Evolutionary conservation across 2,113 vertebrate species (phyloP), one percentile per base, ranked within the genome.

Genomic region (Psittacara wagleri): DNA sequence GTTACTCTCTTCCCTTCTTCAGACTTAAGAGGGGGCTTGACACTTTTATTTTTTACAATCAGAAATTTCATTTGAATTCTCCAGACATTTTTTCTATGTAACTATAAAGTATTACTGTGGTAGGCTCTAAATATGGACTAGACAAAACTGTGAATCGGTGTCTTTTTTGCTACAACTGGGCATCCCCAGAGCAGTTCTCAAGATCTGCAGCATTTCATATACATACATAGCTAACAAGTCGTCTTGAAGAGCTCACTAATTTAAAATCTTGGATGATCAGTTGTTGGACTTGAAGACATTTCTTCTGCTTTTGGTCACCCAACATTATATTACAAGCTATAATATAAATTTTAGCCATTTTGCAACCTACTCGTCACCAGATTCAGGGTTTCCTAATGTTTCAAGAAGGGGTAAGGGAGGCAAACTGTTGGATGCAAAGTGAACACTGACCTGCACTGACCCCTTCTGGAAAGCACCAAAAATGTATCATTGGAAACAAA

Each of bases 381-480:
- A 85, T 91, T 88, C 51, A 73, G 41, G 67, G 83, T 95, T 94
- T 93, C 74, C 68, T 64, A 64, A 62, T 55, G 93, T 92, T 92
- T 69, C 68, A 81, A 25, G 87, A 48, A 73, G 52, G 70, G 57
- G 89, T 81, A 87, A 87, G 94, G 88, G 88, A 95, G 39, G 39
- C n/a, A 54, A 57, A 44, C 68, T 61, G 54, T 44, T 89, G 81
- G 91, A 95, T 62, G 69, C 80, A 91, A 96, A 89, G 61, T 68
- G 91, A 96, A 93, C 4, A 1, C 85, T 97, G 93, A 97, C 94
- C 95, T 97, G 95, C 72, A 96, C 91, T 97, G 96, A 97, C 97
- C 96, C 94, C 96, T 96, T 97, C 95, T 97, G 96, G 96, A 96
- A 97, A 95, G 86, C 77, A 95, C 88, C 90, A 97, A 97, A 95